Percentiles rank a stretch among this genome's conserved stretches.
Evolutionary conservation across 1,140 invertebrate species (phyloP).

Genomic region (Mya arenaria): DNA sequence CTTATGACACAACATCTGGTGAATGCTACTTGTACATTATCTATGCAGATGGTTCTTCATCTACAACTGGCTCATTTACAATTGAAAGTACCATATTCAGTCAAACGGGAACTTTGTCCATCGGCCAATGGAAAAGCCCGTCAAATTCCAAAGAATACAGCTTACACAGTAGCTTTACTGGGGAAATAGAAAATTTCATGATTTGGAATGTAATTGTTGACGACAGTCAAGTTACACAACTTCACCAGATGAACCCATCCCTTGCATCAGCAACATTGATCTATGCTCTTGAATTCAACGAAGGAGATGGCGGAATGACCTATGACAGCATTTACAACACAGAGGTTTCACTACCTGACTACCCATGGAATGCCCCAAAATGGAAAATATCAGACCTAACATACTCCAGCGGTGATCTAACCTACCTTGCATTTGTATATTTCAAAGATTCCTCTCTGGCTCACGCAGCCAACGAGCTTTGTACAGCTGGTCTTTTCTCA

Average conservation of each 20-base stretch:
- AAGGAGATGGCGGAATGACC: conserved; percentile 55
- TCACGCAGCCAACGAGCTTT: not conserved
- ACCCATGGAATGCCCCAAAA: conserved; percentile 60
- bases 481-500: not conserved
- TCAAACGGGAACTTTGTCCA: conserved; percentile 51
- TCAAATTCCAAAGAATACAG: conserved; percentile 46
- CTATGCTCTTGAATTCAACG: conserved; percentile 64
- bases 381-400: conserved; percentile 63
- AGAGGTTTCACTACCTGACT: conserved; percentile 44
- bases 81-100: conserved; percentile 45
- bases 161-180: conserved; percentile 43
- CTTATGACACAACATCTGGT: conserved; percentile 54
- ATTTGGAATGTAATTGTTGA: conserved; percentile 62
- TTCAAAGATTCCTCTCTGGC: conserved; percentile 29
- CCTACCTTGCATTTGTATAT: conserved; percentile 20
- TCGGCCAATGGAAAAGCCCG: conserved; percentile 65
- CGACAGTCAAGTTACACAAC: conserved; percentile 55
- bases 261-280: conserved; percentile 37
- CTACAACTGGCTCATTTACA: conserved; percentile 29
- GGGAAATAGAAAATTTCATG: conserved; percentile 64
- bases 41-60: conserved; percentile 50
- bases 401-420: not conserved
- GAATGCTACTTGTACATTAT: conserved; percentile 57
- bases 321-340: conserved; percentile 47
- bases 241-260: conserved; percentile 59